Percentiles rank a stretch among this genome's conserved stretches.
phyloP scores from a whole-genome alignment of 1,140 invertebrate genomes.

The Zaprionus camerounensis region DNA sequence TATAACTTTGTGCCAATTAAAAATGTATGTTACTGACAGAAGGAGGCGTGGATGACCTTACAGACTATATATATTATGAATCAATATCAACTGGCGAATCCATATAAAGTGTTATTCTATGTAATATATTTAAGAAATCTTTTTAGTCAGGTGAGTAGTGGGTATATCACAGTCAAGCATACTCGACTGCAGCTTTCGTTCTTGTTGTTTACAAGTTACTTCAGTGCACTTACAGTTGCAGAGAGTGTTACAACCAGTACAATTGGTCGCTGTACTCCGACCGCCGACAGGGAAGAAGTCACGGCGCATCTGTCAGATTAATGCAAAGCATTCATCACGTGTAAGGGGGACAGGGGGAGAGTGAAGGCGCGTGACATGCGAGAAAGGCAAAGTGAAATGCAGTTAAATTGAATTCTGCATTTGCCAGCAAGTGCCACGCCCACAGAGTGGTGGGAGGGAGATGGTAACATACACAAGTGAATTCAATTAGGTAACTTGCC shows the following conservation, averaged over 20 bases:
- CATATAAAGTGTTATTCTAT: no score
- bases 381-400: constrained; percentile 30
- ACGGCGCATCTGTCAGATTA: constrained; percentile 55
- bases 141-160: no score
- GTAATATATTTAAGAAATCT: no score
- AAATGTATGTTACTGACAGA: no score
- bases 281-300: constrained; percentile 17
- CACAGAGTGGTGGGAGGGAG: background rate
- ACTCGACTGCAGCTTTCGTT: no score
- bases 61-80: no score
- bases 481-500: constrained; percentile 49
- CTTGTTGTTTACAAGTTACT: no score
- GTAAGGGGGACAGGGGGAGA: background rate
- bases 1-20: no score
- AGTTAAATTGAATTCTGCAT: constrained; percentile 61
- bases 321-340: constrained; percentile 58
- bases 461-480: constrained; percentile 12
- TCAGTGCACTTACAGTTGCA: no score
- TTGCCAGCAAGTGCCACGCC: constrained; percentile 15
- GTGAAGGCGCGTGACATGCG: constrained; percentile 26
- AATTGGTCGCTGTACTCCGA: background rate
- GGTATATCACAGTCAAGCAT: no score
- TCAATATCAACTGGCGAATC: no score
- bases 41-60: no score
- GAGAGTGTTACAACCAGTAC: background rate